A percentile compares a stretch with the other conserved stretches of the same genome.
phyloP scores from a whole-genome alignment of 1,140 invertebrate species.

The Megathymus violae region DNA sequence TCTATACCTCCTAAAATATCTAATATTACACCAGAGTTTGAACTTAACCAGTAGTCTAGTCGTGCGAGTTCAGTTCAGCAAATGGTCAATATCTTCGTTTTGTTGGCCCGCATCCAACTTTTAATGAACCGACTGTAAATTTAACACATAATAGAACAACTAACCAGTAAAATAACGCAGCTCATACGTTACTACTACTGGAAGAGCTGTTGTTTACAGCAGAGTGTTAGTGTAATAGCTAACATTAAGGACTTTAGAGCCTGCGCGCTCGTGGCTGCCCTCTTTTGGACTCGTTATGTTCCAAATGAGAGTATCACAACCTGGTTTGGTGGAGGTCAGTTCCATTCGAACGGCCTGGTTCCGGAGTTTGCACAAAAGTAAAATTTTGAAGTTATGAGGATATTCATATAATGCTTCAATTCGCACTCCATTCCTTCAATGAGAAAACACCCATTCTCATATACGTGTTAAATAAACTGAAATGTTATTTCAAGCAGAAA shows the following conservation, averaged over 20 bases:
- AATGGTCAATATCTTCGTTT: slow-evolving; percentile 44
- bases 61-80: slow-evolving; percentile 27
- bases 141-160: slow-evolving; percentile 61
- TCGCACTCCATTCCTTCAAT: too few relatives aligned
- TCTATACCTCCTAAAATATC: not conserved
- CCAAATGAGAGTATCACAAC: too few relatives aligned
- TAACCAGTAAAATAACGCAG: slow-evolving; percentile 49
- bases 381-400: too few relatives aligned
- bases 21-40: not conserved
- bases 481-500: slow-evolving; percentile 11
- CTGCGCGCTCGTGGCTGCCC: not conserved
- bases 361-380: too few relatives aligned
- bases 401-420: too few relatives aligned
- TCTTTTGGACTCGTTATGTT: not conserved
- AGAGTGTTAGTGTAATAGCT: slow-evolving; percentile 17
- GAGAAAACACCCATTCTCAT: too few relatives aligned
- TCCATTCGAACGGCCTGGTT: too few relatives aligned
- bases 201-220: slow-evolving; percentile 18
- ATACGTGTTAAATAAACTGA: slow-evolving; percentile 9
- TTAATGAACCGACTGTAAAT: slow-evolving; percentile 53
- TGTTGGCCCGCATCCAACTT: slow-evolving; percentile 47
- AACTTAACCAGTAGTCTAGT: slow-evolving; percentile 26
- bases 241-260: slow-evolving; percentile 16
- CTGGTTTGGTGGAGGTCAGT: too few relatives aligned
- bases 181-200: slow-evolving; percentile 35